Evolutionary conservation across 2,797 vertebrate species (phyloP).

Genomic region (Cyclura pinguis): DNA sequence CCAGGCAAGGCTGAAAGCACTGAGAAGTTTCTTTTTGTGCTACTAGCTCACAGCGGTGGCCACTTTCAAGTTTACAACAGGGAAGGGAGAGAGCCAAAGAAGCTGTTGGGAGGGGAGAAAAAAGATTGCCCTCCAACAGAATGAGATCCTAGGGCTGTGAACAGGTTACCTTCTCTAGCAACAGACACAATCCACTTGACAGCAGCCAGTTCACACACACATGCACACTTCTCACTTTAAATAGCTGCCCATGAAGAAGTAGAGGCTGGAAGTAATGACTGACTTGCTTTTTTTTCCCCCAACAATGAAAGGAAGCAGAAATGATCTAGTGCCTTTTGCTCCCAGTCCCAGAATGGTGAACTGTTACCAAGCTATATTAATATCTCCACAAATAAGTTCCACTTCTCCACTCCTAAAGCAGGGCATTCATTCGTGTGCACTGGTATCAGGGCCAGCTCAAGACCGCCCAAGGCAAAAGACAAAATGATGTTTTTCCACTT

Average conservation of each 20-base stretch:
- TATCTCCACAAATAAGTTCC: not conserved
- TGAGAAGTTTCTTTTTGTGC: constrained; percentile 69
- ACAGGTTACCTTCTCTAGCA: constrained; percentile 38
- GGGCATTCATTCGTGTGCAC: not conserved
- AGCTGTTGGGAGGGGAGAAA: constrained; percentile 41
- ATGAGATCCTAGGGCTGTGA: constrained; percentile 65
- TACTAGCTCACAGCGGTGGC: constrained; percentile 62
- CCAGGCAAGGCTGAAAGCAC: constrained; percentile 73
- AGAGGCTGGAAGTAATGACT: too few relatives aligned
- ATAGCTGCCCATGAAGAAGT: too few relatives aligned
- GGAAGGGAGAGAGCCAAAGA: constrained; percentile 55
- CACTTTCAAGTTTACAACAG: constrained; percentile 78
- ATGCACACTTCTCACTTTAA: too few relatives aligned
- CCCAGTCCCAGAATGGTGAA: not conserved
- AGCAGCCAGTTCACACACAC: too few relatives aligned
- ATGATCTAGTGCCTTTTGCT: not conserved
- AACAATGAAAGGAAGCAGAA: not conserved
- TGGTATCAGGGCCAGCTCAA: not conserved
- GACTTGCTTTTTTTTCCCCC: too few relatives aligned
- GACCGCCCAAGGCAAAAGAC: not conserved
- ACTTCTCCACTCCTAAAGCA: not conserved
- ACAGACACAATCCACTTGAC: too few relatives aligned
- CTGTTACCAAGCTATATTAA: not conserved
- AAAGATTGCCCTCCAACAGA: constrained; percentile 71
- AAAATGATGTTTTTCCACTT: too few relatives aligned